Evolutionary conservation across 2,113 vertebrate species (phyloP).

Genomic region (Myotis yumanensis): DNA sequence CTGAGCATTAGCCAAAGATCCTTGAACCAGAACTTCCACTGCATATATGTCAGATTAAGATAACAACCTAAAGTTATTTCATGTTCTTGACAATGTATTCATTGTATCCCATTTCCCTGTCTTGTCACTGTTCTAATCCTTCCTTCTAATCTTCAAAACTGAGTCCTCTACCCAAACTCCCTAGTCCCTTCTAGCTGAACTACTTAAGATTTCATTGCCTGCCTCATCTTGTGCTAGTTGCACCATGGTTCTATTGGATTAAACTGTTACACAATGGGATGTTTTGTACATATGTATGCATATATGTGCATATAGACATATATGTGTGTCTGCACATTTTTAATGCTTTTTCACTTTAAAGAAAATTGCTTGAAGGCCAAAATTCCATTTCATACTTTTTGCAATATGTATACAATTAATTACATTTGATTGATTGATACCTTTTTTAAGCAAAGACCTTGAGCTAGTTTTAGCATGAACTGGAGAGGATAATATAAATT

Average conservation of each 20-base stretch:
- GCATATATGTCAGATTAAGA: background rate
- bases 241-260: background rate
- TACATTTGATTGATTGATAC: background rate
- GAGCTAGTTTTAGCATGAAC: conserved; percentile 1
- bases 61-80: background rate
- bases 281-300: background rate
- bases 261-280: background rate
- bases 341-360: background rate
- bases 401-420: background rate
- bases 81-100: background rate
- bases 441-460: conserved; percentile 19
- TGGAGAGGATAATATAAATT: background rate
- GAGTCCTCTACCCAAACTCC: background rate
- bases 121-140: background rate
- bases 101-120: background rate
- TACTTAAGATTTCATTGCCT: background rate
- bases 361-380: background rate
- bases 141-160: background rate
- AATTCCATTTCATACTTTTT: conserved; percentile 35
- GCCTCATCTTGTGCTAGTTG: background rate
- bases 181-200: background rate
- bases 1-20: background rate
- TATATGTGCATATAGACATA: background rate
- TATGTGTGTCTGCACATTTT: background rate
- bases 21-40: background rate